Conservation (phyloP, 2,113 vertebrate genomes). For the Aleadryas rufinucha region DNA sequence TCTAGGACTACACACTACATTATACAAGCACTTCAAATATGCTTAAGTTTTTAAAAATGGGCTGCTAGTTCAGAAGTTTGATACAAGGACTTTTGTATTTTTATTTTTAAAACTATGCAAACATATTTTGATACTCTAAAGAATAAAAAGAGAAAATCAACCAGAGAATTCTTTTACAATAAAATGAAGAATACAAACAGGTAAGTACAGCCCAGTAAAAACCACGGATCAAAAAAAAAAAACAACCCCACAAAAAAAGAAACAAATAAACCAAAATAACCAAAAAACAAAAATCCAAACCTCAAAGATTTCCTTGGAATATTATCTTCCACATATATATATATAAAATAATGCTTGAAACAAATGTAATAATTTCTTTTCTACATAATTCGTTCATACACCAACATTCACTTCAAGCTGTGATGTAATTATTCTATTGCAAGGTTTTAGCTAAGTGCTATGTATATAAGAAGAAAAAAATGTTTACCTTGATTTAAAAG, state of each 20-base stretch:
- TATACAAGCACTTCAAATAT: neutral
- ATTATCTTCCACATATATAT: neutral
- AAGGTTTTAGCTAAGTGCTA: neutral
- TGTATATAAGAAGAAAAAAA: neutral
- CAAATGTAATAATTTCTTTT: neutral
- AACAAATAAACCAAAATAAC: neutral
- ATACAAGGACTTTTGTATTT: neutral
- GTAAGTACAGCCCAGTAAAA: neutral
- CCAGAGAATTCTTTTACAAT: neutral
- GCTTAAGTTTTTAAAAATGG: neutral
- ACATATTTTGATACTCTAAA: neutral
- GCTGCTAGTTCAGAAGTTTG: neutral
- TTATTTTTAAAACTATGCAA: neutral
- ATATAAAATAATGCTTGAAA: neutral
- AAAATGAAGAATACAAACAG: neutral
- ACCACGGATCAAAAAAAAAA: accelerated
- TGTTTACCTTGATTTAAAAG: neutral
- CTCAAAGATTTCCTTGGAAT: neutral
- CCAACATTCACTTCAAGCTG: neutral
- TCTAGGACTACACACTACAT: neutral
- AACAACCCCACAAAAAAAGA: neutral
- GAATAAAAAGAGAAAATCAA: neutral
- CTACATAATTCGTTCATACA: neutral
- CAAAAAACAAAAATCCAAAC: neutral
- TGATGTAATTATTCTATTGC: neutral